Base-by-base conservation (phyloP, 2,113 vertebrate genomes). In the Eptesicus fuscus region DNA sequence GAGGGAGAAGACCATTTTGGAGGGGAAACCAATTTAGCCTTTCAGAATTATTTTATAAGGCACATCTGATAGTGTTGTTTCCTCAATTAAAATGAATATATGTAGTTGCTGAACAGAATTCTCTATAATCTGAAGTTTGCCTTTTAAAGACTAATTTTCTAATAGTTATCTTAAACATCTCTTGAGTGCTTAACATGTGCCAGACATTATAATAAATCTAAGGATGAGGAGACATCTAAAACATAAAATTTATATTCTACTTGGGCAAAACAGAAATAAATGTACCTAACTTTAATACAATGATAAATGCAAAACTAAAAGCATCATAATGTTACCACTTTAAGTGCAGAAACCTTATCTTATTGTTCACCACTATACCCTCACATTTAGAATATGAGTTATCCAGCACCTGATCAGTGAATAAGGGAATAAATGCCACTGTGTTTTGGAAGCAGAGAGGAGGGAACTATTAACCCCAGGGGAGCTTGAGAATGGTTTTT, bases 11-110 rank as follows among this genome's bases (percentile, higher is more conserved):
- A 53, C 47, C 65, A 69, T 87, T 4, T 73, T 53, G 86, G 80
- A 77, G 51, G 37, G 80, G 51, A 76, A 94, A 94, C 83, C 53
- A 70, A 28, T 42, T 96, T 82, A 80, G 91, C 51, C 63, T 90
- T 59, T 87, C 37, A 78, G 49, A 88, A 25, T 51, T 28, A 88
- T 77, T 91, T 56, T 71, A 82, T 17, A 88, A 80, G 37, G 5
- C 9, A 69, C 5, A 32, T 49, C 80, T 14, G 35, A 90, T 22
- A 47, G 1, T 42, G 8, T 4, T 37, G 17, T 44, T 96, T 97
- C 90, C 74, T 78, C 0, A 49, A 28, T 67, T 92, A 74, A 83
- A 96, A 93, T 86, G 61, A 97, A 32, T 76, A 51, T 25, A 89
- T 95, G 6, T 67, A 35, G 84, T 96, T 80, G 88, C 7, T 78